A percentile compares a stretch with the other conserved stretches of the same genome.
Conservation (phyloP, 2,888 invertebrate genomes). For the Miltochrista miniata region DNA sequence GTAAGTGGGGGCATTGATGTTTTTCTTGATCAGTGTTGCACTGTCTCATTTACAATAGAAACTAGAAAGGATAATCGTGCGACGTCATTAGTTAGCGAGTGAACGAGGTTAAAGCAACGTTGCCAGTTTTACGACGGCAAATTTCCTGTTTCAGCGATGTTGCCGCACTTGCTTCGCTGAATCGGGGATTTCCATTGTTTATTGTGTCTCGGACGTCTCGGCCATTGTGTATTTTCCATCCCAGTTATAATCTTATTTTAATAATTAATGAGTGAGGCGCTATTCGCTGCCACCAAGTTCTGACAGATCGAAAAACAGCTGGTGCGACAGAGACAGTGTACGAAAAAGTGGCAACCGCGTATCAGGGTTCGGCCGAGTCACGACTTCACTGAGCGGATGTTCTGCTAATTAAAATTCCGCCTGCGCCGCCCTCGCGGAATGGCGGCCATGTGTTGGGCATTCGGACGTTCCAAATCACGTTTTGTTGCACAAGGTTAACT, state of each 20-base stretch:
- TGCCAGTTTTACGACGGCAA: slow-evolving; percentile 68
- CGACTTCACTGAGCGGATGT: slow-evolving; percentile 71
- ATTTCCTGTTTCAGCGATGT: slow-evolving; percentile 75
- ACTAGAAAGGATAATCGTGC: slow-evolving; percentile 80
- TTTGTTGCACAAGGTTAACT: slow-evolving; percentile 81
- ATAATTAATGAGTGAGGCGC: slow-evolving; percentile 51
- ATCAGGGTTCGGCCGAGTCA: slow-evolving; percentile 69
- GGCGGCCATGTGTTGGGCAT: slow-evolving; percentile 81
- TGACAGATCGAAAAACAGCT: slow-evolving; percentile 45
- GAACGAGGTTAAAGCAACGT: slow-evolving; percentile 75
- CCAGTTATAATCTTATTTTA: slow-evolving; percentile 49
- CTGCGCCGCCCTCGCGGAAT: slow-evolving; percentile 83
- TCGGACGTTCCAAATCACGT: slow-evolving; percentile 79
- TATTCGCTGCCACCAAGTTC: slow-evolving; percentile 28
- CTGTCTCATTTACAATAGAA: slow-evolving; percentile 76
- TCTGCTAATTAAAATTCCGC: slow-evolving; percentile 84
- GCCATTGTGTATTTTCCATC: slow-evolving; percentile 44
- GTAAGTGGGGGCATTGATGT: slow-evolving; percentile 70
- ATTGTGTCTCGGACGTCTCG: slow-evolving; percentile 49
- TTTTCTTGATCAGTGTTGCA: slow-evolving; percentile 80
- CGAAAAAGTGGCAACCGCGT: slow-evolving; percentile 76
- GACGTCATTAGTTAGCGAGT: slow-evolving; percentile 74
- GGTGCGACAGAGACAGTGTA: slow-evolving; percentile 63
- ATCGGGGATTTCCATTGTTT: slow-evolving; percentile 68
- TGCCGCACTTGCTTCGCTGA: slow-evolving; percentile 62